Conservation (phyloP, 1,140 invertebrate genomes). For the Littorina saxatilis region DNA sequence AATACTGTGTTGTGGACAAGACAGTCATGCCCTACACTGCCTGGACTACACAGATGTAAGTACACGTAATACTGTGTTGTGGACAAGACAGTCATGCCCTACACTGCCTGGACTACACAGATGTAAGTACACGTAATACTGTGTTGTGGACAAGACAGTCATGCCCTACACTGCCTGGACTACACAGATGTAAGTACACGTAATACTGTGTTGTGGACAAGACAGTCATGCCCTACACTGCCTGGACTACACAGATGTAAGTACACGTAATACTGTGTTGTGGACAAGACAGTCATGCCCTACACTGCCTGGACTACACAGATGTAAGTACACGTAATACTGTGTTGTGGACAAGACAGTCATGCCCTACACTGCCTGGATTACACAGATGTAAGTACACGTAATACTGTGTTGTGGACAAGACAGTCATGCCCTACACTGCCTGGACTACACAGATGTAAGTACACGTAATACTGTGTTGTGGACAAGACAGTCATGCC, state of each 20-base stretch:
- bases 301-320: constrained; percentile 81
- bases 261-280: constrained; percentile 79
- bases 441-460: constrained; percentile 71
- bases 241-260: constrained; percentile 68
- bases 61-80: constrained; percentile 81
- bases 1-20: constrained; percentile 94
- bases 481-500: constrained; percentile 99
- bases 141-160: constrained; percentile 98
- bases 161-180: constrained; percentile 90
- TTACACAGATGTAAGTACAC: constrained; percentile 66
- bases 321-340: constrained; percentile 62
- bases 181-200: constrained; percentile 64
- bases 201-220: constrained; percentile 94
- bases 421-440: constrained; percentile 97
- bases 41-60: constrained; percentile 68
- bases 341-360: constrained; percentile 98
- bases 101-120: constrained; percentile 79
- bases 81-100: constrained; percentile 98
- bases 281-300: constrained; percentile 98
- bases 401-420: constrained; percentile 90
- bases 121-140: constrained; percentile 62
- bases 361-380: constrained; percentile 90
- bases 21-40: constrained; percentile 95
- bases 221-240: constrained; percentile 96
- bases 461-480: constrained; percentile 76